A percentile compares a stretch with the other conserved stretches of the same genome.
These are phyloP conservation scores for Clarias batrachus DNA, from an alignment of 2,113 vertebrate species.

Conservation along the genomic window DNA sequence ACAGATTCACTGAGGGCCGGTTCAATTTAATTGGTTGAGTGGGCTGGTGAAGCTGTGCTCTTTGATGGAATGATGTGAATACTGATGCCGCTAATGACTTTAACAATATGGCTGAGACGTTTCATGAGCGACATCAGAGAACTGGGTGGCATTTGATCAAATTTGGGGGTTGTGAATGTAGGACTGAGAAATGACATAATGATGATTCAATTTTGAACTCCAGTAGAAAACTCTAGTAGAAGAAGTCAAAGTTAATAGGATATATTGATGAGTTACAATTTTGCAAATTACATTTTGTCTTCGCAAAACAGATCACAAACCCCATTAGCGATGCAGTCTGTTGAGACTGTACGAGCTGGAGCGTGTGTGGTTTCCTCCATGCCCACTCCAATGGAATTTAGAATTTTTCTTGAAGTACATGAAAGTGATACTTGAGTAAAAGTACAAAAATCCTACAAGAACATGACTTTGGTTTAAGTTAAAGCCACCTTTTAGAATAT, in stretches of 20 bases:
- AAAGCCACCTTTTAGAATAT: too few species aligned
- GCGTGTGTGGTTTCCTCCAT: not conserved
- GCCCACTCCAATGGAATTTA: not conserved
- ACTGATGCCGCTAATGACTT: not conserved
- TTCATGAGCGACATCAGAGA: not conserved
- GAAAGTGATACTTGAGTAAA: too few species aligned
- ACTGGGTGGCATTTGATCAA: not conserved
- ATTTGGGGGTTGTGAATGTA: not conserved
- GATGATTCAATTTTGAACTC: not conserved
- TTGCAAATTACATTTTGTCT: not conserved
- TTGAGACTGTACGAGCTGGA: not conserved
- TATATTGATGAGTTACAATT: not conserved
- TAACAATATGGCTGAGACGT: not conserved
- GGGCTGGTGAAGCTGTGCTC: not conserved
- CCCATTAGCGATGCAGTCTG: not conserved
- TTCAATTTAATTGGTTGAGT: not conserved
- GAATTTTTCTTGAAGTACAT: too few species aligned
- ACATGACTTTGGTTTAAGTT: too few species aligned
- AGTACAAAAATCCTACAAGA: too few species aligned
- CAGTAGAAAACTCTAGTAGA: not conserved
- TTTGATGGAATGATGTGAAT: constrained; percentile 9
- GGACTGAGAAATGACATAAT: not conserved
- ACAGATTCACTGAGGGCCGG: not conserved
- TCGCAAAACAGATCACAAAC: not conserved
- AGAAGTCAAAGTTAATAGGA: not conserved